Evolutionary conservation across 2,888 invertebrate species (phyloP).

Genomic region (Cryptocephalus primarius): DNA sequence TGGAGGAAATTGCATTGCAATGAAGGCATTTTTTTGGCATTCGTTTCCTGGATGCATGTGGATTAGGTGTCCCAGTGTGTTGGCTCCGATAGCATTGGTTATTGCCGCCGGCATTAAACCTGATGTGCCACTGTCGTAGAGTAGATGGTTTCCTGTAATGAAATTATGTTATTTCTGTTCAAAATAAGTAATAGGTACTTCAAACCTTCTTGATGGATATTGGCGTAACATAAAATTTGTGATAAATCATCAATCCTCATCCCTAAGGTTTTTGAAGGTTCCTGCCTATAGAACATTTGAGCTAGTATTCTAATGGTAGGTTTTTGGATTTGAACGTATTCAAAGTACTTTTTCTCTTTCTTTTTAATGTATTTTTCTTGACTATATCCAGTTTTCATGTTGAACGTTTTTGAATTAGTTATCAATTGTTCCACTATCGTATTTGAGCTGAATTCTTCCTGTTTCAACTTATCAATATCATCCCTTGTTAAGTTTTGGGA

Average conservation of each 20-base stretch:
- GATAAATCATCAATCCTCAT: conserved; percentile 81
- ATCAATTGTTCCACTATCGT: conserved; percentile 81
- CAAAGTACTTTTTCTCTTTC: conserved; percentile 89
- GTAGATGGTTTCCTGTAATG: conserved; percentile 45
- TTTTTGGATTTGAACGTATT: conserved; percentile 64
- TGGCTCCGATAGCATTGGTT: conserved; percentile 61
- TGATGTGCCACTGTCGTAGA: conserved; percentile 83
- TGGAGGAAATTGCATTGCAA: conserved; percentile 68
- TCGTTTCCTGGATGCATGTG: conserved; percentile 75
- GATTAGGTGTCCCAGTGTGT: conserved; percentile 53
- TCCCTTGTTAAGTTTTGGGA: conserved; percentile 77
- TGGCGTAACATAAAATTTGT: conserved; percentile 73
- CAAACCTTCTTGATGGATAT: conserved; percentile 55
- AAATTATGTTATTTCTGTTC: neutral
- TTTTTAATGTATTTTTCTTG: conserved; percentile 93
- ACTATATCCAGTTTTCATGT: conserved; percentile 80
- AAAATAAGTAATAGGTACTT: neutral
- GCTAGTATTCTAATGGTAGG: conserved; percentile 74
- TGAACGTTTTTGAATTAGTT: conserved; percentile 84
- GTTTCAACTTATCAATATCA: conserved; percentile 71
- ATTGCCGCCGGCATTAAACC: conserved; percentile 78
- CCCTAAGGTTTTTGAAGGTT: conserved; percentile 62
- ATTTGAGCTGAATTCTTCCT: conserved; percentile 63
- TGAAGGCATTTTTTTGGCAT: conserved; percentile 64
- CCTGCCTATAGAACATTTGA: conserved; percentile 75